Conservation (phyloP, 2,888 invertebrate species). For the Rotaria macrura region DNA sequence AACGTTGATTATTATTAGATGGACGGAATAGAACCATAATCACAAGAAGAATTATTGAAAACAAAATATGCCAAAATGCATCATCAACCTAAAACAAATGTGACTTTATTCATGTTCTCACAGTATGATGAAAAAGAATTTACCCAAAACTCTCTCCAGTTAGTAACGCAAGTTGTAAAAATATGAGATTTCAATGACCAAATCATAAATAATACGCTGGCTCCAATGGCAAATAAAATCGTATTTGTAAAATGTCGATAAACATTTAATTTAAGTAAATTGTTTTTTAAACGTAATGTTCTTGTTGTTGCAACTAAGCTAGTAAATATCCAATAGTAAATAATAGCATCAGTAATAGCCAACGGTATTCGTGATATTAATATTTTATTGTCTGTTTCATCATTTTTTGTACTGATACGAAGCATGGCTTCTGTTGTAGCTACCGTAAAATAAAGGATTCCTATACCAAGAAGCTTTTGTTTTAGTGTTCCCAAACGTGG, state of each 20-base stretch:
- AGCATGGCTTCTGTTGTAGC: conserved; percentile 76
- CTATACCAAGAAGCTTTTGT: conserved; percentile 74
- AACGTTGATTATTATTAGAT: conserved; percentile 79
- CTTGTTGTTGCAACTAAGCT: conserved; percentile 73
- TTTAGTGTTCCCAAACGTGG: conserved; percentile 77
- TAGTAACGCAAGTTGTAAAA: conserved; percentile 50
- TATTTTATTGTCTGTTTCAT: conserved; percentile 56
- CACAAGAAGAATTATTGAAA: conserved; percentile 71
- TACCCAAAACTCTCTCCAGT: conserved; percentile 46
- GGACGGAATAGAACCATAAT: conserved; percentile 92
- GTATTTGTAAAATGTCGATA: conserved; percentile 89
- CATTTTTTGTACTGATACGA: conserved; percentile 56
- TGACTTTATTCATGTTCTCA: neutral
- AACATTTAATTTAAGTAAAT: conserved; percentile 74
- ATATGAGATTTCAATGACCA: conserved; percentile 74
- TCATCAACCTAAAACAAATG: conserved; percentile 68
- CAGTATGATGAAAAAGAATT: neutral
- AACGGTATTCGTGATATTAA: conserved; percentile 73
- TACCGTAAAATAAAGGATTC: conserved; percentile 69
- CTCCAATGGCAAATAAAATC: conserved; percentile 74
- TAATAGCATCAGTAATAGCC: conserved; percentile 63
- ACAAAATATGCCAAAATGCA: conserved; percentile 86
- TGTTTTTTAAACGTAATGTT: conserved; percentile 72
- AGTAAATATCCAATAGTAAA: conserved; percentile 79
- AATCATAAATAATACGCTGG: conserved; percentile 80